phyloP scores from a whole-genome alignment of 2,888 invertebrate species.

The Zaprionus obscuricornis region DNA sequence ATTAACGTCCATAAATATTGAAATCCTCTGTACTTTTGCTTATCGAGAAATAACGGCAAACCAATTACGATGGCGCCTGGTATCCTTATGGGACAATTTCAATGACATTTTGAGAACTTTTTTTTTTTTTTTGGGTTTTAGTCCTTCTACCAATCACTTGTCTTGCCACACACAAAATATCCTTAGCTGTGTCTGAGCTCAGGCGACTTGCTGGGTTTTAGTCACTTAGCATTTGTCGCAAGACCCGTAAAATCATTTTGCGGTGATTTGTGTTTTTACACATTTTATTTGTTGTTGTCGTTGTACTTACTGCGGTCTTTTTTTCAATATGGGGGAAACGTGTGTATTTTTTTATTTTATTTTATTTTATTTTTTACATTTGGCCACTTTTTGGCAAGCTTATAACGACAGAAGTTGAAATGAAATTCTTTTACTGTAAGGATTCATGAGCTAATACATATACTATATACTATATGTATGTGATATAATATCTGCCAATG shows the following conservation, averaged over 20 bases:
- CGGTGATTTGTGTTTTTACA: constrained; percentile 45
- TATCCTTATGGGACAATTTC: constrained; percentile 18
- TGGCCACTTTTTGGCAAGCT: constrained; percentile 18
- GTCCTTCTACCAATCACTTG: neutral
- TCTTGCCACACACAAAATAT: no score
- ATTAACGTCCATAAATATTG: constrained; percentile 11
- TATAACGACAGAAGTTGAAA: neutral
- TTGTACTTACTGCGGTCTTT: constrained; percentile 8
- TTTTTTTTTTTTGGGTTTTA: constrained; percentile 7
- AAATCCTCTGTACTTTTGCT: constrained; percentile 8
- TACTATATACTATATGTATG: no score
- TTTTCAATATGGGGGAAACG: neutral
- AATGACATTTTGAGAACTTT: constrained; percentile 17
- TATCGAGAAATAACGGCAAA: constrained; percentile 37
- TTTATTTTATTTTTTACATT: constrained; percentile 23
- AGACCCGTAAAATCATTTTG: constrained; percentile 43
- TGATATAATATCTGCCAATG: constrained; percentile 3
- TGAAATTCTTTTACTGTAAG: constrained; percentile 5
- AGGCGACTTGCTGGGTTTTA: no score
- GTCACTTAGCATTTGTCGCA: constrained; percentile 33
- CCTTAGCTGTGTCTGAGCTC: no score
- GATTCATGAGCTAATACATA: neutral
- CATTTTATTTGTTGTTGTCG: constrained; percentile 10
- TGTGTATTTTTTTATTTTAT: no score
- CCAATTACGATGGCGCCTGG: constrained; percentile 28